These are phyloP conservation scores for Agriotes lineatus DNA, from an alignment of 2,888 invertebrate genomes.

Conservation along the genomic window DNA sequence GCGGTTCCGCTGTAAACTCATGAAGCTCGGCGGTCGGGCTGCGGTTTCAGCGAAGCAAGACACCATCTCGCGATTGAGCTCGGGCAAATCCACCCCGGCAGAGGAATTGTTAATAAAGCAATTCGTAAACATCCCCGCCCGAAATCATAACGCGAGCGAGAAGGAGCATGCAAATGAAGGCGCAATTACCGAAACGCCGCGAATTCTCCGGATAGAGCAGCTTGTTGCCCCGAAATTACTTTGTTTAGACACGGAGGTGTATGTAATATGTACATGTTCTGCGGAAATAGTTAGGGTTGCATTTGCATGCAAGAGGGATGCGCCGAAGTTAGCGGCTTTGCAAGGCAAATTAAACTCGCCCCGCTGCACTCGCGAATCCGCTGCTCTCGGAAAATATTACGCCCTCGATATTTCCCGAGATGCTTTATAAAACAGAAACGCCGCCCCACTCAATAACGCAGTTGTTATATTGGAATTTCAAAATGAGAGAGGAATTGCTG, in stretches of 20 bases:
- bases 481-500: too few species aligned
- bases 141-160: slow-evolving; percentile 39
- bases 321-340: slow-evolving; percentile 21
- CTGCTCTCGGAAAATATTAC: background rate
- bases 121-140: slow-evolving; percentile 41
- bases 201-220: slow-evolving; percentile 51
- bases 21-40: slow-evolving; percentile 62
- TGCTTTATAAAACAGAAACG: too few species aligned
- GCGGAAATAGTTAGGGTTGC: slow-evolving; percentile 56
- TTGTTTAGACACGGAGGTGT: slow-evolving; percentile 64
- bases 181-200: slow-evolving; percentile 41
- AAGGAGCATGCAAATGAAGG: slow-evolving; percentile 43
- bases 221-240: slow-evolving; percentile 62
- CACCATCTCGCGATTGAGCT: slow-evolving; percentile 45
- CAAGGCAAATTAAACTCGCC: slow-evolving; percentile 20
- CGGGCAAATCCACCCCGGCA: slow-evolving; percentile 37
- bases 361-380: background rate
- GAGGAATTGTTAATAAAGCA: slow-evolving; percentile 45
- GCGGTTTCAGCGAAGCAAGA: slow-evolving; percentile 55
- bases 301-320: slow-evolving; percentile 55
- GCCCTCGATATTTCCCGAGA: background rate
- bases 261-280: slow-evolving; percentile 61
- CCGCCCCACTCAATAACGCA: too few species aligned
- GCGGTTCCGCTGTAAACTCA: slow-evolving; percentile 64
- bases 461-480: too few species aligned